Evolutionary conservation across 1,140 invertebrate species (phyloP).

Genomic region (Venustaconcha ellipsiformis): DNA sequence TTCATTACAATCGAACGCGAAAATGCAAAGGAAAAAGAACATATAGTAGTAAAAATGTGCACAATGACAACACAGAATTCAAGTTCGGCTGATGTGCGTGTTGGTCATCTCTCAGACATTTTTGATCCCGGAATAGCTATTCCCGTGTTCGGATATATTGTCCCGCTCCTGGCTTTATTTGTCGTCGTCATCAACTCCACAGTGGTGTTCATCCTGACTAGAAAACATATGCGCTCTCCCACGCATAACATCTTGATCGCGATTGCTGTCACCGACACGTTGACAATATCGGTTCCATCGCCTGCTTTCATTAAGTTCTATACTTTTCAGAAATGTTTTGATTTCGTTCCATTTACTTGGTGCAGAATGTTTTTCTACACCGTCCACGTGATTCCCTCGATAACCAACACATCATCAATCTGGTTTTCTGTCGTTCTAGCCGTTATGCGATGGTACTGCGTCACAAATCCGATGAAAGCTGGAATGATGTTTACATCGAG

Average conservation of each 20-base stretch:
- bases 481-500: constrained; percentile 4
- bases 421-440: constrained; percentile 24
- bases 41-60: too few species aligned
- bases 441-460: constrained; percentile 17
- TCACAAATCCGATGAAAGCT: constrained; percentile 16
- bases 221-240: constrained; percentile 20
- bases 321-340: constrained; percentile 9
- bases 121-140: constrained; percentile 15
- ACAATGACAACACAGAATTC: too few species aligned
- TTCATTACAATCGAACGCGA: too few species aligned
- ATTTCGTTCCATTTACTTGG: constrained; percentile 26
- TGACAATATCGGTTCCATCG: constrained; percentile 12
- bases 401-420: constrained; percentile 18
- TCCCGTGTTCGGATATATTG: constrained; percentile 19
- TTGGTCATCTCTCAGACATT: constrained; percentile 14
- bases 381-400: constrained; percentile 18
- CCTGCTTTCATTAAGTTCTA: constrained; percentile 22
- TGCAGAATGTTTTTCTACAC: constrained; percentile 16
- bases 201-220: constrained; percentile 9
- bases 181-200: constrained; percentile 2
- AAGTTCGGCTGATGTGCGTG: too few species aligned
- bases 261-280: constrained; percentile 19
- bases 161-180: constrained; percentile 14
- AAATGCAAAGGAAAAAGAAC: too few species aligned
- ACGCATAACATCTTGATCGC: constrained; percentile 4